Evolutionary conservation across 1,140 invertebrate species (phyloP).

Genomic region (Leptestheria dahalacensis): DNA sequence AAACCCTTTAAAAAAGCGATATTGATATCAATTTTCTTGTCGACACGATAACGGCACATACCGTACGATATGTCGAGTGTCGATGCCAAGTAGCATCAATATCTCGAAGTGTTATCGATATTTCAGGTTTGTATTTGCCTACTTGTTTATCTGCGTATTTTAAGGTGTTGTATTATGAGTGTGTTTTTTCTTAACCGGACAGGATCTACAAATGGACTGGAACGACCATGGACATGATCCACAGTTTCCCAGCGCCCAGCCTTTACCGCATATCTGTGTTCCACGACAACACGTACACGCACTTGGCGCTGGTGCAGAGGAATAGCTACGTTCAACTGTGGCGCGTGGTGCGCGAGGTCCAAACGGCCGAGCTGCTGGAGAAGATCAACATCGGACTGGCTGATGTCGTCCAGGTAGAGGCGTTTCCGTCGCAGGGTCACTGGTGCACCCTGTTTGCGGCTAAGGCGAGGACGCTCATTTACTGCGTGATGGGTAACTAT

Average conservation of each 20-base stretch:
- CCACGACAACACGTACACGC: neutral
- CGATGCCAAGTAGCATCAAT: too few relatives aligned
- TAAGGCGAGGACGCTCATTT: neutral
- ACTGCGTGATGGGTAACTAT: neutral
- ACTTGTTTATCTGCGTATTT: neutral
- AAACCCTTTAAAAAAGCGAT: too few relatives aligned
- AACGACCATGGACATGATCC: neutral
- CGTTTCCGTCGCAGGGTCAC: neutral
- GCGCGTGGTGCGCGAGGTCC: neutral
- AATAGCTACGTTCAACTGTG: neutral
- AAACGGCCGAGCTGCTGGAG: neutral
- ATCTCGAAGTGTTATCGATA: too few relatives aligned
- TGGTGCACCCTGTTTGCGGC: slow-evolving; percentile 1
- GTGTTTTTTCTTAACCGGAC: neutral
- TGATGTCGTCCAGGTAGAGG: neutral
- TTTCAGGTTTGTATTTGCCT: too few relatives aligned
- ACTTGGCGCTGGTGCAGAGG: neutral
- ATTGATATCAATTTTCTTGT: too few relatives aligned
- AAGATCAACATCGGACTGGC: neutral
- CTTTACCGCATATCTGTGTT: neutral
- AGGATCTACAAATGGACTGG: slow-evolving; percentile 6
- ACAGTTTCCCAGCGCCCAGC: neutral
- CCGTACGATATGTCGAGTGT: too few relatives aligned
- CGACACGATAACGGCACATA: too few relatives aligned
- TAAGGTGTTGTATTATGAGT: neutral